phyloP scores from a whole-genome alignment of 2,113 vertebrate species.

The Percopsis transmontana region DNA sequence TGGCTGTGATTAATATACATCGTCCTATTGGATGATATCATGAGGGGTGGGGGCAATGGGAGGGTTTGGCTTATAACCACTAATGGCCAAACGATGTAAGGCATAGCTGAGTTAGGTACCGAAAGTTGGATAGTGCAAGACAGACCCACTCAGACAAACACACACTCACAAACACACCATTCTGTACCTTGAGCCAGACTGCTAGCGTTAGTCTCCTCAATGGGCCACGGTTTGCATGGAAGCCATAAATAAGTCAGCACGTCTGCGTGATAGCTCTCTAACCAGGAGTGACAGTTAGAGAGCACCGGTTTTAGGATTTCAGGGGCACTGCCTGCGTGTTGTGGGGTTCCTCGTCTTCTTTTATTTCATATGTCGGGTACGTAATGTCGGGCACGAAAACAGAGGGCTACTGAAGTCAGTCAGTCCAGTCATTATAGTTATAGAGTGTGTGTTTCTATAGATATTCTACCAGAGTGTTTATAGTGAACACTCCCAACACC shows the following conservation, averaged over 20 bases:
- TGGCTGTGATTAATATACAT: conserved; percentile 18
- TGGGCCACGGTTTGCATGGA: conserved; percentile 62
- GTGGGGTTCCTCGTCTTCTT: too few relatives aligned
- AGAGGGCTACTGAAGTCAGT: too few relatives aligned
- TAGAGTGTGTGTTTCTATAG: too few relatives aligned
- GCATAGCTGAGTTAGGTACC: conserved; percentile 34
- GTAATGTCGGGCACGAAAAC: too few relatives aligned
- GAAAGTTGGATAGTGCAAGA: conserved; percentile 20
- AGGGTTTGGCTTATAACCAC: conserved; percentile 7
- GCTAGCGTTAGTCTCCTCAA: conserved; percentile 59
- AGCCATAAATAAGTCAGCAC: conserved; percentile 72
- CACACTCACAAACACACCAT: conserved; percentile 15
- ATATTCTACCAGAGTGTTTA: too few relatives aligned
- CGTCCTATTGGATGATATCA: conserved; percentile 12
- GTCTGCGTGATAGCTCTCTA: conserved; percentile 73
- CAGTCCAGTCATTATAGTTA: too few relatives aligned
- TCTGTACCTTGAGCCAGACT: conserved; percentile 18
- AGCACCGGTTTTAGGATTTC: conserved; percentile 47
- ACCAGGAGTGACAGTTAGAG: conserved; percentile 72
- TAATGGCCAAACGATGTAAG: conserved; percentile 58
- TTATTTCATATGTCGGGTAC: too few relatives aligned
- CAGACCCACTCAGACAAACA: conserved; percentile 21
- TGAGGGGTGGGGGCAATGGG: neutral
- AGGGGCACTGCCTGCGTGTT: too few relatives aligned
- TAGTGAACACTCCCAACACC: too few relatives aligned